Conservation (phyloP, 2,113 vertebrate species). For the Lasiurus cinereus region DNA sequence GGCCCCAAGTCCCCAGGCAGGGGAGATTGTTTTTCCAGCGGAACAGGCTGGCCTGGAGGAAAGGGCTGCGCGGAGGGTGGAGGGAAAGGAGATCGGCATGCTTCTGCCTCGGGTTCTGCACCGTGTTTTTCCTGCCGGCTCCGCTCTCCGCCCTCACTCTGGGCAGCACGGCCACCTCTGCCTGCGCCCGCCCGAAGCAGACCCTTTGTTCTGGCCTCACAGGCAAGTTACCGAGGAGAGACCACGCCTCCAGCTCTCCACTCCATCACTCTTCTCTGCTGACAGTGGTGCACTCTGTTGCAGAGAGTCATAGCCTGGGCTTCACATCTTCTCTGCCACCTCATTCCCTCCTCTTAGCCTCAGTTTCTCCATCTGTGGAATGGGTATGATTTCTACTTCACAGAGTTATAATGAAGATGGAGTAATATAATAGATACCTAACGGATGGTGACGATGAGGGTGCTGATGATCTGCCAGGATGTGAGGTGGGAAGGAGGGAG, state of each 20-base stretch:
- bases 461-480: not conserved
- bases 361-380: not conserved
- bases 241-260: too few species aligned
- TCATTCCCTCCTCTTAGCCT: not conserved
- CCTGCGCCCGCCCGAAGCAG: too few species aligned
- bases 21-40: slow-evolving; percentile 83
- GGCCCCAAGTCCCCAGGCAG: slow-evolving; percentile 81
- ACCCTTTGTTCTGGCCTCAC: not conserved
- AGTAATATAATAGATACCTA: not conserved
- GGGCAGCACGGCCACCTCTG: rapidly evolving
- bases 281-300: not conserved
- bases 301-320: not conserved
- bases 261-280: not conserved
- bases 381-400: not conserved
- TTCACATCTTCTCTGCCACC: not conserved
- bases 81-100: not conserved
- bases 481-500: not conserved
- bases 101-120: not conserved
- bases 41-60: slow-evolving; percentile 71
- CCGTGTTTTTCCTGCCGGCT: not conserved
- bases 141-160: not conserved
- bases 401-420: not conserved
- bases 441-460: not conserved
- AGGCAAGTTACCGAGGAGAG: too few species aligned
- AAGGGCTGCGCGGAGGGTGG: not conserved